Conservation (phyloP, 1,140 invertebrate genomes). For the Drosophila santomea region DNA sequence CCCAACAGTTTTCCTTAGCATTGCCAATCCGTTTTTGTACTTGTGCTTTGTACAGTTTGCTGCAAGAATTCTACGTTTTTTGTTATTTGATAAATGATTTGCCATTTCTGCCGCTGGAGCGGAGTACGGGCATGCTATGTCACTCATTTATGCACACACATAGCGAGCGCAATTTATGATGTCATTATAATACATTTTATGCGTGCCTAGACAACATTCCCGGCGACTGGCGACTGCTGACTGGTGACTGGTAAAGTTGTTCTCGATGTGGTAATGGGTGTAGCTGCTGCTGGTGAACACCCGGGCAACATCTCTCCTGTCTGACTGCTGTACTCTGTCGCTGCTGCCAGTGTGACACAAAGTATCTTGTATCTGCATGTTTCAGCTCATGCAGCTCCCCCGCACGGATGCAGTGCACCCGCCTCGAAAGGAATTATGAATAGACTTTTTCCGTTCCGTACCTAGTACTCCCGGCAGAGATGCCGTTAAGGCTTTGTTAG, state of each 20-base stretch:
- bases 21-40: conserved; percentile 24
- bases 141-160: conserved; percentile 42
- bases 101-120: conserved; percentile 40
- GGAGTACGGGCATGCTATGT: conserved; percentile 41
- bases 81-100: conserved; percentile 69
- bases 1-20: background rate
- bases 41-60: conserved; percentile 3
- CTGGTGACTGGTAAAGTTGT: conserved; percentile 46
- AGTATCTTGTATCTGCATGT: conserved; percentile 75
- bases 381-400: background rate
- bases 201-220: conserved; percentile 70
- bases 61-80: conserved; percentile 27
- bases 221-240: conserved; percentile 44
- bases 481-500: background rate
- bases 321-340: conserved; percentile 75
- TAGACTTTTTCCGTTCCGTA: conserved; percentile 60
- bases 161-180: conserved; percentile 71
- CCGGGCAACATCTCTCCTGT: conserved; percentile 50
- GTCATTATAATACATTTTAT: conserved; percentile 81
- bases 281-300: conserved; percentile 53
- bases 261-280: conserved; percentile 22
- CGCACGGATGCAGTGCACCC: conserved; percentile 5
- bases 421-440: conserved; percentile 65
- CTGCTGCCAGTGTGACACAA: conserved; percentile 63
- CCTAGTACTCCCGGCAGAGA: conserved; percentile 31